phyloP scores from a whole-genome alignment of 2,888 invertebrate species.

The Hypena proboscidalis region DNA sequence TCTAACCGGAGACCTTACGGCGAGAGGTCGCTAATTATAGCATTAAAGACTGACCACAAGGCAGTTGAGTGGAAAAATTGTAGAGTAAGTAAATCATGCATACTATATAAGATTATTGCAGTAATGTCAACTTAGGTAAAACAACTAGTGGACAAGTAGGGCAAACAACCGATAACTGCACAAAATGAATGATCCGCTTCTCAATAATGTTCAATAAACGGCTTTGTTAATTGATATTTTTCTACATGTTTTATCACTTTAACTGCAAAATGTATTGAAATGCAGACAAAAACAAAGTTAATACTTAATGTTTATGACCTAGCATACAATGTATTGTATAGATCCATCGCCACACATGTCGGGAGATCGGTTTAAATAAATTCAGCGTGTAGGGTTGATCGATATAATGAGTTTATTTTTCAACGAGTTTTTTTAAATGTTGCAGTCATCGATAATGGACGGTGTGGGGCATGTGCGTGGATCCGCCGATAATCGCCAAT shows the following conservation, averaged over 20 bases:
- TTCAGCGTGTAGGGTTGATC: no score
- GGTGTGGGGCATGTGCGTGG: conserved; percentile 53
- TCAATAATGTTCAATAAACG: conserved; percentile 67
- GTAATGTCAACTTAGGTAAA: conserved; percentile 63
- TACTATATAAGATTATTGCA: conserved; percentile 17
- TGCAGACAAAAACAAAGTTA: conserved; percentile 46
- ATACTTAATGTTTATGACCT: conserved; percentile 6
- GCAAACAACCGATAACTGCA: conserved; percentile 70
- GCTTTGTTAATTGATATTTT: conserved; percentile 70
- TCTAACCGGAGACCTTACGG: no score
- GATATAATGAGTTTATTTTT: no score
- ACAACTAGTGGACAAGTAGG: conserved; percentile 69
- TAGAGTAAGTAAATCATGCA: conserved; percentile 27
- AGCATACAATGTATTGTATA: conserved; percentile 14
- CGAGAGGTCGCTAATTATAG: no score
- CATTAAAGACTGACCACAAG: no score
- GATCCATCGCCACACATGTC: background rate
- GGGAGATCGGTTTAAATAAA: no score
- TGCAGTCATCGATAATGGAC: conserved; percentile 33
- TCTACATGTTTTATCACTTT: conserved; percentile 60
- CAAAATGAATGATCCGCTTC: conserved; percentile 67
- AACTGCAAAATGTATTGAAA: conserved; percentile 52
- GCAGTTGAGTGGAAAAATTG: conserved; percentile 8
- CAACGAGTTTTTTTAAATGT: conserved; percentile 34
- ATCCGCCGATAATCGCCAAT: conserved; percentile 76